Evolutionary conservation across 2,888 invertebrate genomes (phyloP), one percentile per base, ranked within the genome.

Genomic region (Lissocephala sabroskyi): DNA sequence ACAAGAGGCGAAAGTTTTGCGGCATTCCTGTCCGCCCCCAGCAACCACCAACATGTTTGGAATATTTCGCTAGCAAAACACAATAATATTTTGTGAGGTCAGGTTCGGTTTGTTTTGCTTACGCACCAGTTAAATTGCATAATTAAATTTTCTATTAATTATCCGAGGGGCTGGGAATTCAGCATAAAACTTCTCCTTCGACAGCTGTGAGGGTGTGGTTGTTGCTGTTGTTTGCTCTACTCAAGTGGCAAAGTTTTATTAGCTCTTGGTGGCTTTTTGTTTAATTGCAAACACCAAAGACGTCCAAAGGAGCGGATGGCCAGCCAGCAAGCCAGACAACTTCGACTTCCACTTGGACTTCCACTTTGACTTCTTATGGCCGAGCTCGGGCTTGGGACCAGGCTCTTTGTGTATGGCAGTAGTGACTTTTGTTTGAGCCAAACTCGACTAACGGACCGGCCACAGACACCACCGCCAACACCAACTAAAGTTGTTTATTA

Each of bases 131-230:
- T 41, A 49, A 49, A 56, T 45, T 44, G 52, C 29, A 59, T 53
- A 59, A 59, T 59, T 54, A 51, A 59, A 59, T 59, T 59, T 59
- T 58, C 54, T 59, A 59, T 59, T 59, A 59, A 59, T 59, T 59
- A 53, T 51, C 50, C 56, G 18, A 44, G 28, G 37, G 37, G 14
- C 45, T 50, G 41, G 49, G 33, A 35, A 35, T 36, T n/a, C n/a
- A n/a, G n/a, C n/a, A 50, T 50, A 42, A 50, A 56, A 42, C 14
- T 35, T 14, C 10, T 16, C 35, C 2, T 7, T 6, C 13, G 14
- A 14, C 16, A 14, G 35, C 16, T 16, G 9, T 35, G 35, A 30
- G 3, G 30, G 30, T 35, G 13, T 35, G 13, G 13, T 35, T 13
- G 14, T 35, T 16, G 35, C 47, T 43, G 39, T 51, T 52, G 40